Evolutionary conservation across 2,113 vertebrate genomes (phyloP).

Genomic region (Prietella phreatophila): DNA sequence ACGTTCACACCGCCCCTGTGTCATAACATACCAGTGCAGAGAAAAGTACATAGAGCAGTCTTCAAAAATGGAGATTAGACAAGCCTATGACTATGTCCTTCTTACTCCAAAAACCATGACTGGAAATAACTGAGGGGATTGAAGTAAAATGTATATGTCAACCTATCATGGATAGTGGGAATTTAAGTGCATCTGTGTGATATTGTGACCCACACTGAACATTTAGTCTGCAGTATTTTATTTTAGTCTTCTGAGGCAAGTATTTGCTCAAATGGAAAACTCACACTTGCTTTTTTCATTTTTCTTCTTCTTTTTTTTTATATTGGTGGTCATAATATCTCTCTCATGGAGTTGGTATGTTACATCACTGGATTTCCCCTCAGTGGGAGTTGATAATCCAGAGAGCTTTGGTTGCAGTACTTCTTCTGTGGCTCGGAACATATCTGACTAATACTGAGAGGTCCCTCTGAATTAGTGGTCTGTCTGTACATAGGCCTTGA

Average conservation of each 20-base stretch:
- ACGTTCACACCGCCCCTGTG: constrained; percentile 13
- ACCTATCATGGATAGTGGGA: constrained; percentile 7
- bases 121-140: background rate
- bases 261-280: constrained; percentile 29
- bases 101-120: background rate
- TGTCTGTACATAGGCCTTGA: constrained; percentile 21
- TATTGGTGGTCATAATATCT: constrained; percentile 15
- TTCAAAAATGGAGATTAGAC: background rate
- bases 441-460: constrained; percentile 21
- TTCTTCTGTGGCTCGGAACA: constrained; percentile 27
- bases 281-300: constrained; percentile 30
- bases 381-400: constrained; percentile 26
- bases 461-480: constrained; percentile 2
- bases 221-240: constrained; percentile 32
- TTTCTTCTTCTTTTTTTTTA: background rate
- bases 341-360: constrained; percentile 22
- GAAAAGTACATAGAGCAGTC: background rate
- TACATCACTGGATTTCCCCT: constrained; percentile 30
- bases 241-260: constrained; percentile 30
- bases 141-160: background rate
- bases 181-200: constrained; percentile 15
- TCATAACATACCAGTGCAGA: background rate
- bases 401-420: constrained; percentile 18
- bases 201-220: constrained; percentile 33
- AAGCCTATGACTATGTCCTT: background rate